Percentiles rank a stretch among this genome's conserved stretches.
Conservation (phyloP, 1,140 invertebrate species). For the Periplaneta americana region DNA sequence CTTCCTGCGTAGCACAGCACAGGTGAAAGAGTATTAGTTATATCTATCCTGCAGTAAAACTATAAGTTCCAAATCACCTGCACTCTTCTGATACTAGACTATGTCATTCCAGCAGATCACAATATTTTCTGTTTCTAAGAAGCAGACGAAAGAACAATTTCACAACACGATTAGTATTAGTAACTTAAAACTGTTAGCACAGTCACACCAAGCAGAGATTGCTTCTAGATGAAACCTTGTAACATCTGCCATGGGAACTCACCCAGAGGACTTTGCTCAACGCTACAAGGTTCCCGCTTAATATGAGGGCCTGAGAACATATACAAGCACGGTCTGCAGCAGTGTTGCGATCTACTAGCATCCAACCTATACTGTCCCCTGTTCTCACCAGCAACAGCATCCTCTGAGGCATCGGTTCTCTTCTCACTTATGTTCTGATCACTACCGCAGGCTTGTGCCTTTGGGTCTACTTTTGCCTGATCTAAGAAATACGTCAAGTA, state of each 20-base stretch:
- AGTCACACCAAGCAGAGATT: not conserved
- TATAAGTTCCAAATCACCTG: not conserved
- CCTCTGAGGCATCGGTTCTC: not conserved
- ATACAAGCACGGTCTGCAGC: not conserved
- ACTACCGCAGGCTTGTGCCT: not conserved
- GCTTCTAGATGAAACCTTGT: not conserved
- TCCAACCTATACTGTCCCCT: not conserved
- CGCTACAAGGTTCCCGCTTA: slow-evolving; percentile 18
- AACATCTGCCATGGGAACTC: slow-evolving; percentile 14
- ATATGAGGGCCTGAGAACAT: slow-evolving; percentile 5
- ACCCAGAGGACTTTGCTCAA: slow-evolving; percentile 26
- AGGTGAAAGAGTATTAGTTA: not conserved
- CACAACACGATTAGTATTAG: not conserved
- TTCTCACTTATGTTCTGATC: not conserved
- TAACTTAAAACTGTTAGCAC: not conserved
- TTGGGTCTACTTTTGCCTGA: not conserved
- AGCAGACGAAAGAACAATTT: not conserved
- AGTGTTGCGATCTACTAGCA: not conserved
- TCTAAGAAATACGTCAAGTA: not conserved
- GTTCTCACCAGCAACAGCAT: not conserved
- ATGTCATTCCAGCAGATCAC: not conserved
- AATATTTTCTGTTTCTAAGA: not conserved
- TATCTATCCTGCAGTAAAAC: not conserved
- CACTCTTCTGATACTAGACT: not conserved
- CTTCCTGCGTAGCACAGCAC: not conserved